phyloP scores from a whole-genome alignment of 2,797 vertebrate genomes.

The Xenopus petersii region DNA sequence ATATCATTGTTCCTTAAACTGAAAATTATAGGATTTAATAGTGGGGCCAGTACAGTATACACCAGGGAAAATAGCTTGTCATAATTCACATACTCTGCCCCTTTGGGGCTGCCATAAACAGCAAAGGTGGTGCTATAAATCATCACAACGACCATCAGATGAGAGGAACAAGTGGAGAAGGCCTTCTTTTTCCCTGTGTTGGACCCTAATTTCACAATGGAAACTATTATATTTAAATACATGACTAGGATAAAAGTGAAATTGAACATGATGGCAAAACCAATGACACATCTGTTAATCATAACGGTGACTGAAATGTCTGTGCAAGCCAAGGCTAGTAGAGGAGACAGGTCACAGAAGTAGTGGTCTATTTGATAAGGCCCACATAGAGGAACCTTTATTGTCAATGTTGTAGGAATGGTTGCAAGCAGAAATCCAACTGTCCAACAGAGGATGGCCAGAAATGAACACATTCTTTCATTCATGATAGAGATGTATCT shows the following conservation, averaged over 20 bases:
- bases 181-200: slow-evolving; percentile 48
- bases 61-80: slow-evolving; percentile 54
- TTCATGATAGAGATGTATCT: slow-evolving; percentile 51
- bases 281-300: slow-evolving; percentile 43
- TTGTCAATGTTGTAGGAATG: slow-evolving; percentile 42
- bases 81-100: slow-evolving; percentile 43
- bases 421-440: slow-evolving; percentile 49
- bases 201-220: slow-evolving; percentile 47
- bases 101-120: slow-evolving; percentile 53
- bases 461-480: slow-evolving; percentile 15
- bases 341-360: slow-evolving; percentile 54
- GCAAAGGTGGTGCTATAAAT: slow-evolving; percentile 54
- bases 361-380: slow-evolving; percentile 45
- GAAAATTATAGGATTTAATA: slow-evolving; percentile 59
- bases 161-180: slow-evolving; percentile 55
- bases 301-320: slow-evolving; percentile 42
- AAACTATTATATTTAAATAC: slow-evolving; percentile 50
- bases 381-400: slow-evolving; percentile 49
- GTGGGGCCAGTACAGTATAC: slow-evolving; percentile 52
- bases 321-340: slow-evolving; percentile 52
- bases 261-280: slow-evolving; percentile 49
- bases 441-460: slow-evolving; percentile 49
- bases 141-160: slow-evolving; percentile 52
- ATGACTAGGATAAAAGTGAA: slow-evolving; percentile 51
- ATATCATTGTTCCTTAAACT: slow-evolving; percentile 59